These are phyloP conservation scores for Poeciliopsis paucimaculata DNA, from an alignment of 2,797 vertebrate genomes.

Conservation along the genomic window DNA sequence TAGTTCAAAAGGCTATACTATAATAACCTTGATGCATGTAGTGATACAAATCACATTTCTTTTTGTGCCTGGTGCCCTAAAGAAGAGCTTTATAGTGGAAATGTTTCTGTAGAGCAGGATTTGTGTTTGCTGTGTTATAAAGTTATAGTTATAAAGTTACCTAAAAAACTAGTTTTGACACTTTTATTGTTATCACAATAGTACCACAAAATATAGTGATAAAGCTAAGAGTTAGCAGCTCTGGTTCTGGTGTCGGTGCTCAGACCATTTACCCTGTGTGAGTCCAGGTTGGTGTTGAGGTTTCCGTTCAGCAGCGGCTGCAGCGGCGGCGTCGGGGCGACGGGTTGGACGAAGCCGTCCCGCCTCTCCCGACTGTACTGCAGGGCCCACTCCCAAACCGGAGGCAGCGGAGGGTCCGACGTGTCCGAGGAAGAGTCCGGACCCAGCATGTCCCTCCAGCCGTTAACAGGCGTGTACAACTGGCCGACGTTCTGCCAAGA, in stretches of 20 bases:
- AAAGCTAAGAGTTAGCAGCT: background rate
- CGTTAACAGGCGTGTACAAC: conserved; percentile 81
- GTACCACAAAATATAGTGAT: too few relatives aligned
- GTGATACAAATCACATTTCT: too few relatives aligned
- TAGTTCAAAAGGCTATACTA: too few relatives aligned
- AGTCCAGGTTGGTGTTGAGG: conserved; percentile 78
- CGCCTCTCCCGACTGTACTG: conserved; percentile 83
- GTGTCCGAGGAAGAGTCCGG: conserved; percentile 73
- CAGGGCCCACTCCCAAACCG: conserved; percentile 91
- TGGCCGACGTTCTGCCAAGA: conserved; percentile 75
- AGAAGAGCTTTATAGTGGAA: too few relatives aligned
- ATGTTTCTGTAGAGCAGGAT: too few relatives aligned
- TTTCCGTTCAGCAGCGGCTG: conserved; percentile 79
- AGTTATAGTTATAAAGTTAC: too few relatives aligned
- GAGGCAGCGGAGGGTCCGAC: conserved; percentile 74
- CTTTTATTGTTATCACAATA: too few relatives aligned
- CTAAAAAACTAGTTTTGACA: too few relatives aligned
- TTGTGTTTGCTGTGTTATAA: too few relatives aligned
- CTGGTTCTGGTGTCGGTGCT: background rate
- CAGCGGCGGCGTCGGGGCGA: conserved; percentile 48
- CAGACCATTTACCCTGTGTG: conserved; percentile 65
- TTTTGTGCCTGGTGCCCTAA: too few relatives aligned
- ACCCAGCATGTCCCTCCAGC: conserved; percentile 76
- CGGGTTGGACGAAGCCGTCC: conserved; percentile 83
- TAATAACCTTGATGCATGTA: too few relatives aligned